Base-by-base conservation (phyloP, 2,113 vertebrate genomes). In the Tragulus kanchil region DNA sequence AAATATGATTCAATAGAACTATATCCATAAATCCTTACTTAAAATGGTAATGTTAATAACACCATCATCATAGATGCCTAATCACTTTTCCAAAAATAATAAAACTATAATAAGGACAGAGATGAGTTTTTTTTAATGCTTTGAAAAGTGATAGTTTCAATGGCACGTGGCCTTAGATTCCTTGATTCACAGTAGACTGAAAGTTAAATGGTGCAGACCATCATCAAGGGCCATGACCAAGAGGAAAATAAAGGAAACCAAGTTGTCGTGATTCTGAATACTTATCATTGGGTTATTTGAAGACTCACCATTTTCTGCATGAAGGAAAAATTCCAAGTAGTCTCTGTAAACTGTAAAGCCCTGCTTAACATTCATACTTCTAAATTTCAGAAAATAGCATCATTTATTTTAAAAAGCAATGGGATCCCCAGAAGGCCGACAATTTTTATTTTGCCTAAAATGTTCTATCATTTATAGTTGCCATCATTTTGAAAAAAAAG, bases 401-500 rank as follows among this genome's bases (percentile, higher is more conserved):
- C 52, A 67, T 75, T 64, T 71, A 73, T 69, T 83, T 83, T 52
- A 87, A 92, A 89, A 82, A 31, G 5, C 78, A 23, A 5, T 83
- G 9, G 59, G 4, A 54, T 50, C 23, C 5, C 23, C 2, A 75
- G 13, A 95, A 21, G 31, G 52, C 17, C 50, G 56, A 83, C 62
- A 62, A 90, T 13, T 91, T 89, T 85, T 89, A 71, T 59, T 85
- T 52, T 67, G n/a, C 58, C 31, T 75, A 67, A 28, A 94, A 42
- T 56, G 73, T 88, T 75, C 56, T 61, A 89, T 52, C 13, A 45
- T 62, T 26, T 21, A 50, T 2, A 83, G 59, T 5, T 3, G 12
- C 67, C 67, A 65, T n/a, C 48, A 81, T 59, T 95, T 77, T 64
- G 73, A 83, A 83, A 85, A 28, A 88, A 89, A 94, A 89, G 28